Percentiles rank a stretch among this genome's conserved stretches.
Evolutionary conservation across 2,797 vertebrate species (phyloP).

Genomic region (Calcarius lapponicus): DNA sequence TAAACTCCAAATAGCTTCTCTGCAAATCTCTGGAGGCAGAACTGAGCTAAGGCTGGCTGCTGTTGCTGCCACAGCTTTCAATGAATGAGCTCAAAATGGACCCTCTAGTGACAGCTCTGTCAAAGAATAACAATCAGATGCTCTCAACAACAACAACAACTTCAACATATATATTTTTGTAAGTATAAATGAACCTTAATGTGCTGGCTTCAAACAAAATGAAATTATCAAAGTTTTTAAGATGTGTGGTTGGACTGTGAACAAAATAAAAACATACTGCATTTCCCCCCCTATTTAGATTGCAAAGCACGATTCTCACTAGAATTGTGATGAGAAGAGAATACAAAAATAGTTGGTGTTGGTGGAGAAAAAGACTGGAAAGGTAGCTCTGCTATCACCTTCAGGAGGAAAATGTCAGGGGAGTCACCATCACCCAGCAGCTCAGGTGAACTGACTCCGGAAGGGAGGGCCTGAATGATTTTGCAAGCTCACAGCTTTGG

Average conservation of each 20-base stretch:
- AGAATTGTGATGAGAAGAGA: constrained; percentile 31
- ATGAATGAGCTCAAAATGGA: constrained; percentile 68
- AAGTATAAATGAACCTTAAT: constrained; percentile 8
- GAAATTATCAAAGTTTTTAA: constrained; percentile 26
- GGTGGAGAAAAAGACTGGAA: not conserved
- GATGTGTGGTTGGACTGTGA: not conserved
- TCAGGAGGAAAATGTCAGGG: not conserved
- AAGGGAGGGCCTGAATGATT: not conserved
- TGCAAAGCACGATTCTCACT: constrained; percentile 44
- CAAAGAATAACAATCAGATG: constrained; percentile 66
- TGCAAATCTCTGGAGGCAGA: constrained; percentile 68
- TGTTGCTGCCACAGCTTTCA: constrained; percentile 61
- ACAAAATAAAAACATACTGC: constrained; percentile 16
- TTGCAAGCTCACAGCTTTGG: not conserved
- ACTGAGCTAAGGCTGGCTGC: constrained; percentile 61
- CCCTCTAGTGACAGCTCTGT: constrained; percentile 69
- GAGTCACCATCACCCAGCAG: not conserved
- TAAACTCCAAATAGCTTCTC: constrained; percentile 69
- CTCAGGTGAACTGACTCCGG: constrained; percentile 8
- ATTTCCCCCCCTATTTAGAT: not conserved
- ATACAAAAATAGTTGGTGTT: constrained; percentile 48
- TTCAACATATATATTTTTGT: constrained; percentile 37
- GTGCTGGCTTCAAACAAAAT: not conserved
- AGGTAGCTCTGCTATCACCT: constrained; percentile 9
- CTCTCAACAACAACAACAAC: constrained; percentile 53